Conservation (phyloP, 2,113 vertebrate genomes). For the Ranitomeya variabilis region DNA sequence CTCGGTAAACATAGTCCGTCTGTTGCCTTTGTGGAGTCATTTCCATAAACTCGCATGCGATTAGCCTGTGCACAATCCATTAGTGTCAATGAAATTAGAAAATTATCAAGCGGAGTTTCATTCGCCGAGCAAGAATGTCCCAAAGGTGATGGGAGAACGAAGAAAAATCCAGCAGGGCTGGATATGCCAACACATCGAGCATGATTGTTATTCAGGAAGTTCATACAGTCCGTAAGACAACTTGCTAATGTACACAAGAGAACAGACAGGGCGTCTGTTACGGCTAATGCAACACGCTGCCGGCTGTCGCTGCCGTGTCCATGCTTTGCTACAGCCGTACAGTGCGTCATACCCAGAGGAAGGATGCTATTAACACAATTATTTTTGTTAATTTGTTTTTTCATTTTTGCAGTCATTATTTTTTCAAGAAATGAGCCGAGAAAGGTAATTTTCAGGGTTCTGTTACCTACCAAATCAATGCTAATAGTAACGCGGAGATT, state of each 20-base stretch:
- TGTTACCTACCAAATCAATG: slow-evolving; percentile 25
- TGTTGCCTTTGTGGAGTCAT: slow-evolving; percentile 20
- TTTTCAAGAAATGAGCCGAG: background rate
- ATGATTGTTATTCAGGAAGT: slow-evolving; percentile 59
- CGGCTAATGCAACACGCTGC: slow-evolving; percentile 22
- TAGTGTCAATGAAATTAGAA: slow-evolving; percentile 55
- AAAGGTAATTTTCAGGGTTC: background rate
- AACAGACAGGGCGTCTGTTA: slow-evolving; percentile 55
- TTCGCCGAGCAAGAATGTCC: slow-evolving; percentile 44
- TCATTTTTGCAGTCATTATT: slow-evolving; percentile 30
- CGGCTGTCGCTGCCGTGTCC: slow-evolving; percentile 23
- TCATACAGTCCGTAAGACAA: slow-evolving; percentile 47
- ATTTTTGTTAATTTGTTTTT: slow-evolving; percentile 45
- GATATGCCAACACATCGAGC: slow-evolving; percentile 56
- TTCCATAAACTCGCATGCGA: slow-evolving; percentile 43
- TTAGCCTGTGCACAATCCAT: slow-evolving; percentile 48
- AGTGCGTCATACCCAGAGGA: slow-evolving; percentile 9
- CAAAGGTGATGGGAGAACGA: slow-evolving; percentile 52
- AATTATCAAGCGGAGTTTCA: slow-evolving; percentile 51
- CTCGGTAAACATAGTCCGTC: background rate
- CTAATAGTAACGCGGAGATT: background rate
- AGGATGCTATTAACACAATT: slow-evolving; percentile 45
- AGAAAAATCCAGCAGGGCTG: slow-evolving; percentile 47
- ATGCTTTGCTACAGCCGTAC: slow-evolving; percentile 21
- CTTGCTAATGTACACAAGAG: slow-evolving; percentile 58